phyloP scores from a whole-genome alignment of 2,888 invertebrate genomes.

The Auanema sp. region DNA sequence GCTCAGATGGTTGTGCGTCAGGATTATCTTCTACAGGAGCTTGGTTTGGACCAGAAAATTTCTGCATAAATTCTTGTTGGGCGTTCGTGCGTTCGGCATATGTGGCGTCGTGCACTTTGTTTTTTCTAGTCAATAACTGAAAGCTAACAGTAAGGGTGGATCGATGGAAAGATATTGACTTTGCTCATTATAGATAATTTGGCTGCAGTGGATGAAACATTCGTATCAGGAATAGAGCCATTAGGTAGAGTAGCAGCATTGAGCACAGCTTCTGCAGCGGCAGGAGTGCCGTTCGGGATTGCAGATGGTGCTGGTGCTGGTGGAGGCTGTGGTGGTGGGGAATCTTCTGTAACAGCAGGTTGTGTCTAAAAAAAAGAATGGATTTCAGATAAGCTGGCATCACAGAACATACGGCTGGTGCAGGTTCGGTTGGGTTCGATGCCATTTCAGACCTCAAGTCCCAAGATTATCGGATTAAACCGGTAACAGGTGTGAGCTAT shows the following conservation, averaged over 20 bases:
- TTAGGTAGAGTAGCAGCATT: no score
- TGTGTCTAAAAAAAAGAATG: no score
- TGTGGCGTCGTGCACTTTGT: conserved; percentile 9
- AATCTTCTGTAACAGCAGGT: neutral
- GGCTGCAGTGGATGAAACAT: conserved; percentile 5
- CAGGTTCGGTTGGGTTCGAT: conserved; percentile 4
- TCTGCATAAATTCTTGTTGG: conserved; percentile 28
- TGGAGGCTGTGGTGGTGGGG: neutral
- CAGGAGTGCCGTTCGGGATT: neutral
- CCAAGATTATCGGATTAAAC: no score
- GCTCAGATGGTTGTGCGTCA: neutral
- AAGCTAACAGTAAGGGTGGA: neutral
- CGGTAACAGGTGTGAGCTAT: no score
- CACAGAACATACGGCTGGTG: neutral
- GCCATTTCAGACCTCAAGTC: neutral
- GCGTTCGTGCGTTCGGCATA: conserved; percentile 2
- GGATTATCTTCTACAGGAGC: conserved; percentile 2
- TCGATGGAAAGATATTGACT: conserved; percentile 7
- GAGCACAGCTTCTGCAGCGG: neutral
- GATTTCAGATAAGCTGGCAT: neutral
- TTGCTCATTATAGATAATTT: conserved; percentile 12
- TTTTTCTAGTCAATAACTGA: conserved; percentile 11
- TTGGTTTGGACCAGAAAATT: neutral
- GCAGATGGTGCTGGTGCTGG: conserved; percentile 1
- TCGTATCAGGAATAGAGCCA: no score